Percentiles rank a stretch among this genome's conserved stretches.
These are phyloP conservation scores for Tanytarsus gracilentus DNA, from an alignment of 2,888 invertebrate genomes.

Conservation along the genomic window DNA sequence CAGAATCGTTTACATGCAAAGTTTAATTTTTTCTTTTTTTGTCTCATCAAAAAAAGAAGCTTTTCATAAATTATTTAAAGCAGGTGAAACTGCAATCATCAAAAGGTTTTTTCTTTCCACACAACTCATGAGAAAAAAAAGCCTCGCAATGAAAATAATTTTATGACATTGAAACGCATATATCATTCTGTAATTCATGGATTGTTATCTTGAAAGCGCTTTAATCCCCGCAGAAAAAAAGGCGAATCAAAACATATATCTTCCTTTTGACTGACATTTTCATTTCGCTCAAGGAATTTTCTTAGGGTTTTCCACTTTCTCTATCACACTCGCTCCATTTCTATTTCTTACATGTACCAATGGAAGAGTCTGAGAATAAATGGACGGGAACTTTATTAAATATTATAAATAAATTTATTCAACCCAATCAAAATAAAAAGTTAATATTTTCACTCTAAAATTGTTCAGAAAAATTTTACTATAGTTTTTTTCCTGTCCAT, in stretches of 20 bases:
- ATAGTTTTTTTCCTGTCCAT: background rate
- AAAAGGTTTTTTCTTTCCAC: too few relatives aligned
- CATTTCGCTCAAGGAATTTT: slow-evolving; percentile 24
- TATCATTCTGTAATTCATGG: slow-evolving; percentile 18
- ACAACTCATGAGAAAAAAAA: too few relatives aligned
- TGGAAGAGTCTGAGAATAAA: background rate
- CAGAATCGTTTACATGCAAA: too few relatives aligned
- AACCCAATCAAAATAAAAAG: too few relatives aligned
- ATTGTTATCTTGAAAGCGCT: slow-evolving; percentile 25
- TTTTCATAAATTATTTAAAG: too few relatives aligned
- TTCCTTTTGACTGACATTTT: slow-evolving; percentile 26
- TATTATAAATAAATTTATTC: too few relatives aligned
- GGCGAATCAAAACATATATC: slow-evolving; percentile 25
- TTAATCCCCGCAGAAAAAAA: slow-evolving; percentile 11
- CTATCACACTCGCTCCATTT: background rate
- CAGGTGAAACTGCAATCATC: too few relatives aligned
- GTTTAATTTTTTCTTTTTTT: too few relatives aligned
- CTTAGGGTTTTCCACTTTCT: slow-evolving; percentile 2
- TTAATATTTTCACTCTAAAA: too few relatives aligned
- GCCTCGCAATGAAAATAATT: too few relatives aligned
- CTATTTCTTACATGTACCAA: background rate
- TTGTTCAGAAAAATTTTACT: background rate
- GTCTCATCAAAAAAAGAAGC: too few relatives aligned
- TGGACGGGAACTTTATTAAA: too few relatives aligned
- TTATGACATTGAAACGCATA: slow-evolving; percentile 19